Percentiles rank a stretch among this genome's conserved stretches.
These are phyloP conservation scores for Brachynemurus nebulosus DNA, from an alignment of 2,888 invertebrate genomes.

Conservation along the genomic window DNA sequence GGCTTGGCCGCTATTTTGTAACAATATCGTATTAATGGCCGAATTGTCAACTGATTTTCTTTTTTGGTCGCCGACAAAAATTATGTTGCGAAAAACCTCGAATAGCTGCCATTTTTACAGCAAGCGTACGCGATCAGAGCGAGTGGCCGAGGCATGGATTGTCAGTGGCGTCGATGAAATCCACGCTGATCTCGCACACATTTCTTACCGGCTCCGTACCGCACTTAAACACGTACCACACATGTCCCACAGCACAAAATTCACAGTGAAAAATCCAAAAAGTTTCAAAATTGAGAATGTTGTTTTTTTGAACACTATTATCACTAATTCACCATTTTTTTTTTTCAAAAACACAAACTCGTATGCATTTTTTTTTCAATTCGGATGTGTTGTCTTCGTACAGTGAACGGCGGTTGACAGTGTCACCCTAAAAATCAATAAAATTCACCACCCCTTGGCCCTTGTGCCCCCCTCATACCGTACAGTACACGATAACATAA, in stretches of 20 bases:
- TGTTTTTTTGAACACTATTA: background rate
- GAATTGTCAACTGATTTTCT: constrained; percentile 41
- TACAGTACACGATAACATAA: constrained; percentile 28
- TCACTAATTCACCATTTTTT: constrained; percentile 17
- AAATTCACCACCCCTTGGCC: constrained; percentile 36
- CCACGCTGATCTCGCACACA: constrained; percentile 26
- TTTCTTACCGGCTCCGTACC: constrained; percentile 31
- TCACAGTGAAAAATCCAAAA: constrained; percentile 3
- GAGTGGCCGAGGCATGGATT: constrained; percentile 29
- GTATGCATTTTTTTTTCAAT: constrained; percentile 33
- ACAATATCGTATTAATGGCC: constrained; percentile 29
- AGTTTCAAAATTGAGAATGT: background rate
- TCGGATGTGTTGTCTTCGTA: constrained; percentile 34
- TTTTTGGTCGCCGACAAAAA: constrained; percentile 37
- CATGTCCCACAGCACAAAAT: constrained; percentile 18
- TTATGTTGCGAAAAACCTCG: constrained; percentile 34
- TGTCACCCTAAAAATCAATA: constrained; percentile 55
- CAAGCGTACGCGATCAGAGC: constrained; percentile 26
- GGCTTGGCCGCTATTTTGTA: constrained; percentile 29
- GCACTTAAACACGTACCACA: constrained; percentile 25
- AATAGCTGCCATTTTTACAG: constrained; percentile 38
- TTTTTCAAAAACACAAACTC: constrained; percentile 25
- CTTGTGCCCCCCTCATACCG: constrained; percentile 33
- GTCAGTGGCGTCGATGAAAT: constrained; percentile 24
- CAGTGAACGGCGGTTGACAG: constrained; percentile 42